These are phyloP conservation scores for Tenodera sinensis DNA, from an alignment of 2,888 invertebrate genomes.

Conservation along the genomic window DNA sequence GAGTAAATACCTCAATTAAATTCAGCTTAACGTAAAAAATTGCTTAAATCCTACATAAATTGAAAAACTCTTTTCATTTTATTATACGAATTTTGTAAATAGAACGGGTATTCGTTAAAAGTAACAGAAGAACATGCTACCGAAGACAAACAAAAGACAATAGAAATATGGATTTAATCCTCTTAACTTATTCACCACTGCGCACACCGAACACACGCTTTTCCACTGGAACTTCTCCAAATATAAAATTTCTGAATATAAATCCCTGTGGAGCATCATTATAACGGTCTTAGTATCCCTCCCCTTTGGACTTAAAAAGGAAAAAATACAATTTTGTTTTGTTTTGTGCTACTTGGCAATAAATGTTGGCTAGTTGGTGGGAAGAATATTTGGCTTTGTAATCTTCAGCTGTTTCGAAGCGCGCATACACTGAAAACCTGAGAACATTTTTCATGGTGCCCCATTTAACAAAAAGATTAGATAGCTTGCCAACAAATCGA, in stretches of 20 bases:
- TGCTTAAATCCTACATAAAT: too few relatives aligned
- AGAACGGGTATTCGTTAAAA: too few relatives aligned
- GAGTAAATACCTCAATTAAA: too few relatives aligned
- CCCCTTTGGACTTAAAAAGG: background rate
- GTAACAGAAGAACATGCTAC: too few relatives aligned
- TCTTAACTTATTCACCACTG: background rate
- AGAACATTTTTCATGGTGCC: too few relatives aligned
- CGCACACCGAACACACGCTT: background rate
- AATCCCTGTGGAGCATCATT: background rate
- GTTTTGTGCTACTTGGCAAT: background rate
- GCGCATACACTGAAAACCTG: background rate
- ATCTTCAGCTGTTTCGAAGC: background rate
- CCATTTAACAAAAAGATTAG: too few relatives aligned
- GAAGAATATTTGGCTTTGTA: background rate
- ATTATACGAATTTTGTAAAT: too few relatives aligned
- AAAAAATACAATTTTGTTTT: background rate
- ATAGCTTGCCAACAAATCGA: background rate
- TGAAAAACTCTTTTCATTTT: too few relatives aligned
- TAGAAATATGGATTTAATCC: background rate
- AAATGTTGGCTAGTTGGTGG: background rate
- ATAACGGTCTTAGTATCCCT: background rate
- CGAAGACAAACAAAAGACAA: too few relatives aligned
- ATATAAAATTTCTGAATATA: background rate
- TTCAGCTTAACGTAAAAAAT: too few relatives aligned
- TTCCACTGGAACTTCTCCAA: background rate